Evolutionary conservation across 1,140 invertebrate species (phyloP), one percentile per base, ranked within the genome.

Genomic region (Frieseomelitta varia): DNA sequence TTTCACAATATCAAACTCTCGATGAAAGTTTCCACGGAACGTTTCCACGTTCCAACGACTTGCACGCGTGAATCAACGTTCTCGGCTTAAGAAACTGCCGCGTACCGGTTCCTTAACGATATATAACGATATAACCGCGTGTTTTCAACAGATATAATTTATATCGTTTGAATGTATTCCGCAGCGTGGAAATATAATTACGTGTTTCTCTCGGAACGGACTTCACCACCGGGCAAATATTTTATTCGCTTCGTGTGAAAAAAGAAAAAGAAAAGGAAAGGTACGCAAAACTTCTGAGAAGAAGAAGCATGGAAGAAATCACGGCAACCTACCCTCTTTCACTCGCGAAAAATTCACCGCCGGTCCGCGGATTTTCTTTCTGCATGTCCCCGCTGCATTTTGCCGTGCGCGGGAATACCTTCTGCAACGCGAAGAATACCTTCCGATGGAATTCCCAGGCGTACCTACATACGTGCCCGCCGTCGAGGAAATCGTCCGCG

Each of bases 361-460:
- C 47, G 39, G 39, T 6, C 6, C 8, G 12, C 67, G 68, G 67
- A 47, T 79, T 84, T 72, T 55, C 65, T 14, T 67, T 21, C n/a
- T 61, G n/a, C 63, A 55, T 79, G 47, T 78, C 58, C 53, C 69
- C 21, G 58, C 12, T 67, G 67, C 55, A 51, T 63, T 30, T 63
- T 47, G 63, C 53, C 34, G 14, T 63, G 56, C n/a, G n/a, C 34
- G 67, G 34, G 47, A 73, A 53, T 47, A 47, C 39, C 39, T 73
- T 34, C 34, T 39, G 56, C 56, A 14, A 63, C 56, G 68, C 58
- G 68, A 65, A 27, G 69, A 68, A 67, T 84, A 84, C 30, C 69
- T 55, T 73, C 11, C 39, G 17, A 78, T 67, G 58, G 82, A 80
- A 84, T 80, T 84, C 24, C 47, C 19, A 11, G 21, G 0, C 21